A percentile compares a stretch with the other conserved stretches of the same genome.
Conservation (phyloP, 2,888 invertebrate genomes). For the Eledona agricola region DNA sequence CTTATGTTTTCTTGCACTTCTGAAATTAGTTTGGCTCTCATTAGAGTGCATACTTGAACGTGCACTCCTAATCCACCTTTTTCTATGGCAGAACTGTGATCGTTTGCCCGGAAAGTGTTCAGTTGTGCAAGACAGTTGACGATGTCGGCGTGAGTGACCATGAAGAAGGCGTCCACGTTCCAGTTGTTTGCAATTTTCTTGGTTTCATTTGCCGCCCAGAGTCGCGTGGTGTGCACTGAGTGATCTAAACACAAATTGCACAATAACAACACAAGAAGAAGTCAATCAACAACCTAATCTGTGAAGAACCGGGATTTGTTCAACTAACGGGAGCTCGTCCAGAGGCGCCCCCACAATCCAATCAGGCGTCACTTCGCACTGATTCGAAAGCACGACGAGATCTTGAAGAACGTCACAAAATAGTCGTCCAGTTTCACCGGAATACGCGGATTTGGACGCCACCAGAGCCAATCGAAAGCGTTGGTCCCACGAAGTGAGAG, state of each 20-base stretch:
- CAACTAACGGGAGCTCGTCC: conserved; percentile 80
- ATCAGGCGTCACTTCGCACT: conserved; percentile 77
- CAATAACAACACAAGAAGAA: neutral
- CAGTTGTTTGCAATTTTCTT: conserved; percentile 77
- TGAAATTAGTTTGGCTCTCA: conserved; percentile 82
- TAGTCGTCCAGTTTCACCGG: conserved; percentile 58
- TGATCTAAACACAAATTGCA: conserved; percentile 67
- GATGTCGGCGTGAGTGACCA: conserved; percentile 72
- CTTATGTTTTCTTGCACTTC: conserved; percentile 80
- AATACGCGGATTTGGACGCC: conserved; percentile 59
- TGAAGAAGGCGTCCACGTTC: conserved; percentile 79
- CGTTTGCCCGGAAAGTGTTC: conserved; percentile 68
- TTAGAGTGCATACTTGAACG: conserved; percentile 81
- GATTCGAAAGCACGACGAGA: conserved; percentile 76
- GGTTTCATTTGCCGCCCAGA: conserved; percentile 80
- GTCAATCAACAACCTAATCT: conserved; percentile 65
- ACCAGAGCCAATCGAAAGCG: conserved; percentile 67
- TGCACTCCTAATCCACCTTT: conserved; percentile 71
- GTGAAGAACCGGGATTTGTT: conserved; percentile 82
- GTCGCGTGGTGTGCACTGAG: conserved; percentile 79
- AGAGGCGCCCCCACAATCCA: conserved; percentile 77
- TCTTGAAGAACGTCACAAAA: conserved; percentile 75
- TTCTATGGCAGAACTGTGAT: conserved; percentile 69
- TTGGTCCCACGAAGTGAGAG: conserved; percentile 84
- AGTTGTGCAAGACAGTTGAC: conserved; percentile 70